phyloP scores from a whole-genome alignment of 2,888 invertebrate genomes.

The Cancer borealis region DNA sequence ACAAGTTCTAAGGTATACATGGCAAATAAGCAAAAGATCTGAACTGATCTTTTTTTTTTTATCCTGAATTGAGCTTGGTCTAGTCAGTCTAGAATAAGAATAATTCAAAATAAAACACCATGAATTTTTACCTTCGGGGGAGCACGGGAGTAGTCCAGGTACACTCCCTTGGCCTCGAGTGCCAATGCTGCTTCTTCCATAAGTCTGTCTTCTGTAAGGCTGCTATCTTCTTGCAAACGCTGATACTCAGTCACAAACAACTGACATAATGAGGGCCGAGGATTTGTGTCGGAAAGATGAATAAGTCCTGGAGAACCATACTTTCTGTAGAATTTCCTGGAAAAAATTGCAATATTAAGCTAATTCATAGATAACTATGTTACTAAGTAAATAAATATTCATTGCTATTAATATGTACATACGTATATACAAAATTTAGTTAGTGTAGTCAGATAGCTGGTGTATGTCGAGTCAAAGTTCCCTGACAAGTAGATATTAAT shows the following conservation, averaged over 20 bases:
- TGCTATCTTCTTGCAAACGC: conserved; percentile 53
- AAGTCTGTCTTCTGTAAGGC: conserved; percentile 59
- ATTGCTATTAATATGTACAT: background rate
- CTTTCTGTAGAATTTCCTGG: conserved; percentile 73
- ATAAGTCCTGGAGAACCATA: conserved; percentile 70
- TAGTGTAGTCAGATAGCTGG: too few relatives aligned
- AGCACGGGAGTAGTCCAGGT: conserved; percentile 61
- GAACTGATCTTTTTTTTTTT: background rate
- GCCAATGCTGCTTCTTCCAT: conserved; percentile 70
- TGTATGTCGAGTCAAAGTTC: too few relatives aligned
- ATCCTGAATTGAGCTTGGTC: background rate
- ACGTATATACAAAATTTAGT: too few relatives aligned
- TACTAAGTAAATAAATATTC: background rate
- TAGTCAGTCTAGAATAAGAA: background rate
- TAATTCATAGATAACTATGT: conserved; percentile 42
- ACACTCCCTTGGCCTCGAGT: conserved; percentile 70
- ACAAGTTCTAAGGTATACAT: too few relatives aligned
- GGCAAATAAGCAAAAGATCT: background rate
- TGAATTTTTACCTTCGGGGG: conserved; percentile 61
- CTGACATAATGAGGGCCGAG: conserved; percentile 64
- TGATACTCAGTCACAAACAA: conserved; percentile 68
- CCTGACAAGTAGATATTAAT: too few relatives aligned
- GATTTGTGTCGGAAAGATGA: conserved; percentile 49
- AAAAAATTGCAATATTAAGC: background rate
- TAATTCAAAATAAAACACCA: background rate